phyloP scores from a whole-genome alignment of 2,888 invertebrate species.

The Ischnura elegans region DNA sequence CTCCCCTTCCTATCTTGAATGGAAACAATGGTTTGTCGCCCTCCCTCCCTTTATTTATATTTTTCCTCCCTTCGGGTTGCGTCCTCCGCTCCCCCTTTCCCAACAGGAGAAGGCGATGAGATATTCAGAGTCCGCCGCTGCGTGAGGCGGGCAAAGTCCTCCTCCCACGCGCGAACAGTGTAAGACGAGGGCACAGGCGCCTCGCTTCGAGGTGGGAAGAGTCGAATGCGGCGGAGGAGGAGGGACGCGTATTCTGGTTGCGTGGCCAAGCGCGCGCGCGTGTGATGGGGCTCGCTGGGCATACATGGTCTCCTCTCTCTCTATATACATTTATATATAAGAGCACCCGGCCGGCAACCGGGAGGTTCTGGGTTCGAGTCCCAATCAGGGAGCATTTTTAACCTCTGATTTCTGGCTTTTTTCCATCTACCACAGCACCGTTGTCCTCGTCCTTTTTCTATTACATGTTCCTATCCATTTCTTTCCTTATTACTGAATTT shows the following conservation, averaged over 20 bases:
- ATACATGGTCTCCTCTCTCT: too few species aligned
- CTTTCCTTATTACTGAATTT: too few species aligned
- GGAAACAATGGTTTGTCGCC: conserved; percentile 21
- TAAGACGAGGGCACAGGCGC: not conserved
- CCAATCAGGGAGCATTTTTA: too few species aligned
- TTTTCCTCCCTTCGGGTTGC: conserved; percentile 14
- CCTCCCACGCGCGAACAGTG: not conserved
- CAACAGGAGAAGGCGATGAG: not conserved
- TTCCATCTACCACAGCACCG: too few species aligned
- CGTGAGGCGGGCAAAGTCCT: conserved; percentile 17
- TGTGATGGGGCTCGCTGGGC: too few species aligned
- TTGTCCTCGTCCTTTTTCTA: too few species aligned
- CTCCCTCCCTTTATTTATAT: conserved; percentile 2
- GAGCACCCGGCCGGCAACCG: too few species aligned
- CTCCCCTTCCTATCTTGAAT: not conserved
- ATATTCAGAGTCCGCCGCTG: conserved; percentile 13
- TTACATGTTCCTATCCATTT: too few species aligned
- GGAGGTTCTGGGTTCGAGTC: too few species aligned
- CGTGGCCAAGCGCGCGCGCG: not conserved
- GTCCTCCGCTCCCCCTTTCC: not conserved
- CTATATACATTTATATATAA: too few species aligned
- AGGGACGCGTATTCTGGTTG: not conserved
- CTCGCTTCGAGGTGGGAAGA: conserved; percentile 18
- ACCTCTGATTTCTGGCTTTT: too few species aligned
- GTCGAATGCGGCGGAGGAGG: not conserved